Percentiles rank a stretch among this genome's conserved stretches.
Evolutionary conservation across 1,140 invertebrate genomes (phyloP).

Genomic region (Aphidius ervi): DNA sequence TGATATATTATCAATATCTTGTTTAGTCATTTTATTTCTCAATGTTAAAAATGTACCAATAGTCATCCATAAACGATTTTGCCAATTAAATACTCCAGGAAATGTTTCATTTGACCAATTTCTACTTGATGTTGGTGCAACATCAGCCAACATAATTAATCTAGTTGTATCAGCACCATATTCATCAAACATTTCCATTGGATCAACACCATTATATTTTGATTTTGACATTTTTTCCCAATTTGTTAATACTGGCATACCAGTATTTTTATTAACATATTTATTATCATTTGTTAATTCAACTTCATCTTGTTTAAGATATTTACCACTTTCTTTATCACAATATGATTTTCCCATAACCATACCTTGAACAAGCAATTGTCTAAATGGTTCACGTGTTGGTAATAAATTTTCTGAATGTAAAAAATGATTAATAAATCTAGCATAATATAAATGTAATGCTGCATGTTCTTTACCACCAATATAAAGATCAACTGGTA

Average conservation of each 20-base stretch:
- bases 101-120: slow-evolving; percentile 79
- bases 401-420: slow-evolving; percentile 70
- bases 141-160: slow-evolving; percentile 79
- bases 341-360: slow-evolving; percentile 86
- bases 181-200: slow-evolving; percentile 71
- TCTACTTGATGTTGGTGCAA: slow-evolving; percentile 77
- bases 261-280: slow-evolving; percentile 62
- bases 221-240: slow-evolving; percentile 99
- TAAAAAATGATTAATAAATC: slow-evolving; percentile 93
- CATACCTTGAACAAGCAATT: slow-evolving; percentile 90
- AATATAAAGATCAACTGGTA: slow-evolving; percentile 94
- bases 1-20: slow-evolving; percentile 27
- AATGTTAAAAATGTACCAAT: slow-evolving; percentile 61
- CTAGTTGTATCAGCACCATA: slow-evolving; percentile 89
- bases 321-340: slow-evolving; percentile 72
- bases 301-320: slow-evolving; percentile 71
- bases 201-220: slow-evolving; percentile 94
- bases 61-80: slow-evolving; percentile 72
- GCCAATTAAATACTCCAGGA: slow-evolving; percentile 77
- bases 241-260: slow-evolving; percentile 61
- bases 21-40: slow-evolving; percentile 38
- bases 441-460: slow-evolving; percentile 93
- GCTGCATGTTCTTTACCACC: slow-evolving; percentile 97
- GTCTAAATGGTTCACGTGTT: slow-evolving; percentile 83
- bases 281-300: slow-evolving; percentile 52